A percentile compares a stretch with the other conserved stretches of the same genome.
Conservation (phyloP, 2,113 vertebrate species). For the Romanogobio albipinnatus region DNA sequence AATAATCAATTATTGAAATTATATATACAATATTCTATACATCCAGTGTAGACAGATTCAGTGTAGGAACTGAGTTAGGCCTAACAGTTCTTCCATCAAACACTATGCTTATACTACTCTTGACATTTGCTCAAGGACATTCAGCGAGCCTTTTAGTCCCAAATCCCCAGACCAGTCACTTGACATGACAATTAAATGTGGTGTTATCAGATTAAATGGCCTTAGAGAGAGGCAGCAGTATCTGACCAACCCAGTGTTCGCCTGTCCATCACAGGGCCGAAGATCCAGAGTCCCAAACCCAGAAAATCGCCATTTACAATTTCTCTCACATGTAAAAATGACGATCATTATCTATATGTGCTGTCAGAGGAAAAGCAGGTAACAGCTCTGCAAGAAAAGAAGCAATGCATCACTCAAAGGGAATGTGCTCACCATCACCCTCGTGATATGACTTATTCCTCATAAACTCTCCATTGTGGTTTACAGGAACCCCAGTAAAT, state of each 20-base stretch:
- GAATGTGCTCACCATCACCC: slow-evolving; percentile 29
- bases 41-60: neutral
- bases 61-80: neutral
- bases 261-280: neutral
- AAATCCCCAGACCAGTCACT: slow-evolving; percentile 3
- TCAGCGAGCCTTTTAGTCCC: neutral
- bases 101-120: neutral
- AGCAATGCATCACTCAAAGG: slow-evolving; percentile 26
- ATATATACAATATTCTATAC: neutral
- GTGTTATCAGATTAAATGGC: slow-evolving; percentile 53
- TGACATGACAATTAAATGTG: slow-evolving; percentile 53
- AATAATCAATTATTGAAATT: no score
- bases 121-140: slow-evolving; percentile 40
- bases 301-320: slow-evolving; percentile 29
- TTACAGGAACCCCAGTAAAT: slow-evolving; percentile 52
- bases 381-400: neutral
- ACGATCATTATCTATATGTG: slow-evolving; percentile 28
- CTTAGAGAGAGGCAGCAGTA: neutral
- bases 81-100: neutral
- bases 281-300: slow-evolving; percentile 39
- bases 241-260: neutral
- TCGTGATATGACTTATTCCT: slow-evolving; percentile 36
- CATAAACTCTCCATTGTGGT: slow-evolving; percentile 48
- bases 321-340: slow-evolving; percentile 34
- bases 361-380: neutral